phyloP scores from a whole-genome alignment of 2,113 vertebrate species.

The Eurystomus gularis region DNA sequence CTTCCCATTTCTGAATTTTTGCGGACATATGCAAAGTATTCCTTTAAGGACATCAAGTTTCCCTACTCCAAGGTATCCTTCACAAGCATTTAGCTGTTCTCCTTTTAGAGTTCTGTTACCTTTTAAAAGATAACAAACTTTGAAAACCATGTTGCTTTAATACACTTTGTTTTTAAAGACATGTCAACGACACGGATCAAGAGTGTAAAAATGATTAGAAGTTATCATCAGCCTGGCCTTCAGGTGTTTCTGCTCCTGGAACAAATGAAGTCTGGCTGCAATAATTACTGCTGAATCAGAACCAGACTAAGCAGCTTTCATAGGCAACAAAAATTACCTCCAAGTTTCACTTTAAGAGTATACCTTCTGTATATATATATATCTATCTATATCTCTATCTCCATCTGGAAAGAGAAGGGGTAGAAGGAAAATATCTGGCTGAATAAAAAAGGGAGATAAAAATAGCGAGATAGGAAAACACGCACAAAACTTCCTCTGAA shows the following conservation, averaged over 20 bases:
- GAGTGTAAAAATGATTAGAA: not conserved
- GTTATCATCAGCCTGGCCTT: not conserved
- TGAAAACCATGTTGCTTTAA: not conserved
- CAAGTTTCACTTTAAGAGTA: not conserved
- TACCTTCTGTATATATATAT: not conserved
- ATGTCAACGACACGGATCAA: not conserved
- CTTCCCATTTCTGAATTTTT: not conserved
- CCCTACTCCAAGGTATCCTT: not conserved
- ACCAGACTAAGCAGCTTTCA: not conserved
- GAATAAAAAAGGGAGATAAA: no score
- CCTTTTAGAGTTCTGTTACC: not conserved
- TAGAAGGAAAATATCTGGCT: no score
- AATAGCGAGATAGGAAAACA: no score
- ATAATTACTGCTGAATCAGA: no score
- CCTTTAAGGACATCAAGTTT: accelerated
- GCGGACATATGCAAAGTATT: not conserved
- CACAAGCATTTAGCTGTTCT: not conserved
- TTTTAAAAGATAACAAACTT: not conserved
- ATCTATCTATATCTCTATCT: no score
- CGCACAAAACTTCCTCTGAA: no score
- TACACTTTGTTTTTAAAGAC: not conserved
- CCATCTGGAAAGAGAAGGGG: no score
- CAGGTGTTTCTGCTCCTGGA: not conserved
- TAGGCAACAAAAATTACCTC: not conserved
- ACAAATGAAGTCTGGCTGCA: not conserved